Conservation (phyloP, 2,797 vertebrate species). For the Gambelia wislizenii region DNA sequence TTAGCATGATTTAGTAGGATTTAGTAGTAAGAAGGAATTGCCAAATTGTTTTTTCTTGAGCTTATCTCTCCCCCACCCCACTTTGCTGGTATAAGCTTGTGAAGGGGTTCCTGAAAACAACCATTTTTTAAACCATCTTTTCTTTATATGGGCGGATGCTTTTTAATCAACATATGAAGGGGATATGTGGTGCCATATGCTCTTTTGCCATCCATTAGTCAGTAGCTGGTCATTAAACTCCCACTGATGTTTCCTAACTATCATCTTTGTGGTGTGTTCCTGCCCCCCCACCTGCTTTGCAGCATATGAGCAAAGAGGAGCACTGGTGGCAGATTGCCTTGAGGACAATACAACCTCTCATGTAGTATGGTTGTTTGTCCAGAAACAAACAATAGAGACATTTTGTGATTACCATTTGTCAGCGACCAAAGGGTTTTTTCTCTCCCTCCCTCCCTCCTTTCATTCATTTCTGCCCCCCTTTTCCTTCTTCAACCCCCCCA, state of each 20-base stretch:
- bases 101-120: conserved; percentile 44
- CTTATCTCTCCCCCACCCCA: conserved; percentile 50
- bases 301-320: conserved; percentile 67
- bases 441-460: conserved; percentile 4
- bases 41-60: conserved; percentile 15
- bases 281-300: conserved; percentile 52
- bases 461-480: conserved; percentile 45
- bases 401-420: conserved; percentile 81
- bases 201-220: conserved; percentile 66
- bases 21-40: conserved; percentile 47
- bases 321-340: conserved; percentile 83
- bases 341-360: conserved; percentile 84
- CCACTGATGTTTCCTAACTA: conserved; percentile 70
- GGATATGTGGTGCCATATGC: conserved; percentile 65
- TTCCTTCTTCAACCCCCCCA: conserved; percentile 62
- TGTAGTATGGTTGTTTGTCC: conserved; percentile 77
- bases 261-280: conserved; percentile 59
- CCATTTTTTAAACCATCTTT: conserved; percentile 43
- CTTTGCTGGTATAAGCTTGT: conserved; percentile 31
- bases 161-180: conserved; percentile 64
- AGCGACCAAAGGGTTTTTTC: conserved; percentile 76
- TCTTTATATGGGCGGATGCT: conserved; percentile 60
- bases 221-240: conserved; percentile 70
- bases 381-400: conserved; percentile 79
- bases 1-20: conserved; percentile 13